Evolutionary conservation across 2,113 vertebrate genomes (phyloP), one percentile per base, ranked within the genome.

Genomic region (Strix aluco): DNA sequence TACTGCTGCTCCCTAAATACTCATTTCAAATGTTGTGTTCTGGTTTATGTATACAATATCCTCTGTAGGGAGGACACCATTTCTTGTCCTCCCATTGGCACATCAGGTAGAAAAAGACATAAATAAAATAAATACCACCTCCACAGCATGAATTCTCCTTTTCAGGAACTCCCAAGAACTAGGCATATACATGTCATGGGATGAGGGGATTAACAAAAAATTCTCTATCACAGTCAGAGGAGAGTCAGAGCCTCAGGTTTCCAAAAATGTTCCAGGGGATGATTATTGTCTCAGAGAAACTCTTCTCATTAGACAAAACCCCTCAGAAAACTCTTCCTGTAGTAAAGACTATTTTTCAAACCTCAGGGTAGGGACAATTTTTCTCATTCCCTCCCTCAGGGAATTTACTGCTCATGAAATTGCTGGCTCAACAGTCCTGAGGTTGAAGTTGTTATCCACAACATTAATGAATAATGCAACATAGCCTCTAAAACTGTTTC

Each of bases 381-480:
- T 91, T 88, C 82, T 92, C 10, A 1, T 84, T 96, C 40, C 26
- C 47, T 89, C 69, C 94, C 70, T 72, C 55, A 61, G 74, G 81
- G 78, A 92, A 89, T 95, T 91, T 93, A 83, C 61, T 83, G 70
- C 34, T 90, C 47, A 54, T 73, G 81, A 93, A 97, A 97, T 42
- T 88, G 90, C 94, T 96, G 91, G 81, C 91, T 96, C 93, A 90
- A 82, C 96, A 94, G 65, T 92, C 42, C 36, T 57, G 90, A 89
- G 66, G 93, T 75, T 96, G 85, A 96, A 96, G 82, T 93, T 95
- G 90, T 92, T 97, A 96, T 81, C 93, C 77, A 94, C 90, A 93
- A 96, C 72, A 96, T 82, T 86, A 96, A 97, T 95, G 93, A 96
- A 95, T 97, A 97, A 97, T 96, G 73, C 74, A 94, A 88, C 77